Percentiles rank a stretch among this genome's conserved stretches.
Conservation (phyloP, 2,797 vertebrate species). For the Falco naumanni region DNA sequence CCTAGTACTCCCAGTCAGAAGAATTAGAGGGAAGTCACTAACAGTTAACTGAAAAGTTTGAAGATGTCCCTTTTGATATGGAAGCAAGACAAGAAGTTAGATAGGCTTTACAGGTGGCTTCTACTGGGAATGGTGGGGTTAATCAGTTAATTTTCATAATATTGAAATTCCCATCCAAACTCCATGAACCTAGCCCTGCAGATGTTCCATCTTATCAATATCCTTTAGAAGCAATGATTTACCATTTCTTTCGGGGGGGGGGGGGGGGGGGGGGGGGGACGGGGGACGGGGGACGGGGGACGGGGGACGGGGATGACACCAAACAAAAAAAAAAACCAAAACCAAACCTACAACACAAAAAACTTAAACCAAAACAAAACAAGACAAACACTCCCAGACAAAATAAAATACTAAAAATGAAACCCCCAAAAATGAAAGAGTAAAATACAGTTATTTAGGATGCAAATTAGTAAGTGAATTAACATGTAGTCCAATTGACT, state of each 20-base stretch:
- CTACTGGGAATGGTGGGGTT: background rate
- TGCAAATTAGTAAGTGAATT: background rate
- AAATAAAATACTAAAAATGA: too few species aligned
- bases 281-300: too few species aligned
- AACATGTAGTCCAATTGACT: background rate
- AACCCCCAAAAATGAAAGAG: accelerated
- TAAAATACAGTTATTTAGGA: background rate
- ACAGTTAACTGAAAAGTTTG: background rate
- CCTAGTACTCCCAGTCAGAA: background rate
- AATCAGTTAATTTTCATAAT: background rate
- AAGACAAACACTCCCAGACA: accelerated
- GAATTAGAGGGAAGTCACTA: background rate
- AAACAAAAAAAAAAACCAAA: background rate
- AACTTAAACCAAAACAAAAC: background rate
- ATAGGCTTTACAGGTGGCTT: background rate
- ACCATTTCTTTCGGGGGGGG: background rate
- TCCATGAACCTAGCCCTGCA: background rate
- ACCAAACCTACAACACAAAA: background rate
- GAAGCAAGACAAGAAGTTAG: background rate
- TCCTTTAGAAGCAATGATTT: background rate
- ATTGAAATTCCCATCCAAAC: background rate
- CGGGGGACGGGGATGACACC: too few species aligned
- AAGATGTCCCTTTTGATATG: background rate
- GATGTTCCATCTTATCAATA: background rate
- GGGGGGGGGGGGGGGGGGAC: too few species aligned